phyloP scores from a whole-genome alignment of 2,113 vertebrate genomes.

The Chelonoidis abingdonii region DNA sequence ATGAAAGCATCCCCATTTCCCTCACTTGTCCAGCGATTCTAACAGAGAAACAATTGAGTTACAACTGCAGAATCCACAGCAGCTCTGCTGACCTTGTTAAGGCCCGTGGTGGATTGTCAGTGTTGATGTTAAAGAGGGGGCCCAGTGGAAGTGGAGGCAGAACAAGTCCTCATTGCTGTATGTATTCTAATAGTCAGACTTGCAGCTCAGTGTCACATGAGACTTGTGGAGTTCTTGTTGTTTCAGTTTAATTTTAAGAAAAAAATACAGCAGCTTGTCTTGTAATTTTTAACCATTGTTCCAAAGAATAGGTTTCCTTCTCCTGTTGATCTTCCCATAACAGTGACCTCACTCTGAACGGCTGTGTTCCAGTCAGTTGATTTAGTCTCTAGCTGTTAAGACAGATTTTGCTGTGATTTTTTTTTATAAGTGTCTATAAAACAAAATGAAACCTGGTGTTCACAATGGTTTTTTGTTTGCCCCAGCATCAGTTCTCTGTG shows the following conservation, averaged over 20 bases:
- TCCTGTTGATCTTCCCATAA: not conserved
- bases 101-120: rapidly evolving
- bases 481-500: not conserved
- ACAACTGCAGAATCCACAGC: rapidly evolving
- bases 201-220: not conserved
- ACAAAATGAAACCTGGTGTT: too few relatives aligned
- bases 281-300: rapidly evolving
- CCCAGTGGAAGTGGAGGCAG: not conserved
- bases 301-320: not conserved
- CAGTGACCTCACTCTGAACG: rapidly evolving
- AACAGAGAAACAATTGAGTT: rapidly evolving
- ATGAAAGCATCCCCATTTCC: not conserved
- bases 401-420: not conserved
- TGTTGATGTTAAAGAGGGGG: rapidly evolving
- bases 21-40: rapidly evolving
- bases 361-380: rapidly evolving
- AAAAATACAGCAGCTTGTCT: rapidly evolving
- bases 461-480: rapidly evolving
- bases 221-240: not conserved
- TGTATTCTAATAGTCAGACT: not conserved
- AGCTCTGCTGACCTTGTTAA: rapidly evolving
- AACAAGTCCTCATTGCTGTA: not conserved
- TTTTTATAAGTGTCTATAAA: not conserved
- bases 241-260: not conserved
- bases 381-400: not conserved